Base-by-base conservation (phyloP, 2,888 invertebrate species). In the Hemaris fuciformis region DNA sequence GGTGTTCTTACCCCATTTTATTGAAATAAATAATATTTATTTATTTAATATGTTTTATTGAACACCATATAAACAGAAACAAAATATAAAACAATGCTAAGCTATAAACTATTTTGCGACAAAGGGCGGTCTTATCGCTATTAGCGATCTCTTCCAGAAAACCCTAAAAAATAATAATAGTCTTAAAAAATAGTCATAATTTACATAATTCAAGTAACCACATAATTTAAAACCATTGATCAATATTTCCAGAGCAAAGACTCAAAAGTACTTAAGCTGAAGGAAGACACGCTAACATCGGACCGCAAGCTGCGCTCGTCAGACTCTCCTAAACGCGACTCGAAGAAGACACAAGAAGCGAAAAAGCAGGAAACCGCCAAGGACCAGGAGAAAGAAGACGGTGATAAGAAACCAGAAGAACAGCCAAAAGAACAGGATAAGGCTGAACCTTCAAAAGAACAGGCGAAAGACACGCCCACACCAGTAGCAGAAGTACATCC, bases 271-370 rank as follows among this genome's bases (percentile, higher is more conserved):
- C 70, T 89, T 10, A 91, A 89, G 60, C 65, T 89, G 53, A 86
- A 86, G 63, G 91, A 91, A 0, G 87, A 84, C 38, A 62, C 76
- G 0, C 65, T 75, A 0, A 38, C 78, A 0, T 83, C 87, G 0
- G 89, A 88, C 58, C 81, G 90, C 7, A 87, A 85, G 46, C 74
- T 91, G 0, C 83, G 90, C 0, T 91, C 91, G 0, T 72, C 88
- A 0, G 86, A 88, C 64, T 87, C 89, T 0, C 87, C 89, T 0
- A 89, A 85, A 66, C 87, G 81, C 62, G 81, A 74, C 31, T 41
- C 64, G 1, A 64, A 67, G 22, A 69, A 69, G 8, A 67, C 66
- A 25, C 34, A 66, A 23, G 65, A 69, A 6, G 65, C 68, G 22
- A 67, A 69, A 59, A 63, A 67, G 10, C 25, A 25, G n/a, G 72